A percentile compares a stretch with the other conserved stretches of the same genome.
phyloP scores from a whole-genome alignment of 2,888 invertebrate genomes.

The Hydraecia micacea region DNA sequence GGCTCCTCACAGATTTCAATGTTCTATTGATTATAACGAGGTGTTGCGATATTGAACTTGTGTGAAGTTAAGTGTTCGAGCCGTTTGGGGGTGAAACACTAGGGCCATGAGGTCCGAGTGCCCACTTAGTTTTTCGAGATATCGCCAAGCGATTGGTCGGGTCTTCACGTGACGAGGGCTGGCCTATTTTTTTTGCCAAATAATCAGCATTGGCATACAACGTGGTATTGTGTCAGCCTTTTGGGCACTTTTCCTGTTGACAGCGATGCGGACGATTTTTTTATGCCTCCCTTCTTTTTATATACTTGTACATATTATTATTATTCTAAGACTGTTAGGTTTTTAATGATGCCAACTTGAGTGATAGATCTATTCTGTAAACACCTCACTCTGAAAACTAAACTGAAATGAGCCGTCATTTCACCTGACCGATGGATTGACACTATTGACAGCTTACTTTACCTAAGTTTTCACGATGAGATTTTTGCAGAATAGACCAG shows the following conservation, averaged over 20 bases:
- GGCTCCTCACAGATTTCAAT: constrained; percentile 23
- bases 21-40: constrained; percentile 10
- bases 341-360: background rate
- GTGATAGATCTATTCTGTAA: background rate
- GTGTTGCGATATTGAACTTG: constrained; percentile 5
- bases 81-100: no score
- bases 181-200: background rate
- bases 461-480: background rate
- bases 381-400: background rate
- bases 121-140: no score
- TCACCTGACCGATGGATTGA: no score
- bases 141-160: no score
- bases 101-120: no score
- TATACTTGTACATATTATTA: no score
- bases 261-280: background rate
- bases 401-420: background rate
- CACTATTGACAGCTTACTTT: no score
- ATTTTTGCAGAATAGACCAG: background rate
- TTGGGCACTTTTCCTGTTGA: background rate
- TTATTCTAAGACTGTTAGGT: no score
- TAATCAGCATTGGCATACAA: background rate
- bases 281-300: background rate
- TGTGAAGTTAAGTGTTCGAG: no score
- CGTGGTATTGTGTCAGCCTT: background rate
- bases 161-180: background rate